Evolutionary conservation across 2,113 vertebrate genomes (phyloP), one percentile per base, ranked within the genome.

Genomic region (Halcyon malimbica): DNA sequence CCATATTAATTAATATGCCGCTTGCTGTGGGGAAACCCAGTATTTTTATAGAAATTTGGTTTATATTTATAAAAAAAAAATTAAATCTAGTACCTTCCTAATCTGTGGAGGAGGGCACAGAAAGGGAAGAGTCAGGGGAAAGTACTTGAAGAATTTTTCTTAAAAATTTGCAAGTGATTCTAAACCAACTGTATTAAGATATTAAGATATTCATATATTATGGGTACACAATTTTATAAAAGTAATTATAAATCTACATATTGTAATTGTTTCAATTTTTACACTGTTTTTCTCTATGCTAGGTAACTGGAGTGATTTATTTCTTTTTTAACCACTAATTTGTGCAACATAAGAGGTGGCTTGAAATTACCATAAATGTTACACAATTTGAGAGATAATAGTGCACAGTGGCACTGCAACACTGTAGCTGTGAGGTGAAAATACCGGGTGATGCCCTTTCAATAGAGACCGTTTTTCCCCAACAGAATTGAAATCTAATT

Each of bases 401-500:
- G 42, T 46, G 14, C 26, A 62, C 14, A 10, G n/a, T 88, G 29
- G 16, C 69, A 91, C 33, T 64, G 77, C 44, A 95, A 84, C 83
- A 90, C 74, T 88, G 74, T 26, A 89, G 50, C 53, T 51, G 13
- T 51, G 42, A 90, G 79, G 46, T 90, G 87, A 85, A 91, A 89
- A 59, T 67, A 41, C 54, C 70, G 74, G 68, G 48, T 92, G 69
- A 79, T 94, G 80, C 21, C 83, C 62, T 83, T 95, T 60, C 53
- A 76, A 19, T 79, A 64, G 56, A 86, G 71, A 89, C 39, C 11
- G 8, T 90, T 94, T 93, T 93, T 73, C 31, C 89, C 73, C 65
- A 63, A 2, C 12, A 79, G 87, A 94, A 85, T 62, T 87, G 39
- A 91, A 96, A 92, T 83, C 48, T 94, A 92, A 95, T 97, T 97